A percentile compares a stretch with the other conserved stretches of the same genome.
Evolutionary conservation across 2,888 invertebrate genomes (phyloP).

Genomic region (Tethea ocularis): DNA sequence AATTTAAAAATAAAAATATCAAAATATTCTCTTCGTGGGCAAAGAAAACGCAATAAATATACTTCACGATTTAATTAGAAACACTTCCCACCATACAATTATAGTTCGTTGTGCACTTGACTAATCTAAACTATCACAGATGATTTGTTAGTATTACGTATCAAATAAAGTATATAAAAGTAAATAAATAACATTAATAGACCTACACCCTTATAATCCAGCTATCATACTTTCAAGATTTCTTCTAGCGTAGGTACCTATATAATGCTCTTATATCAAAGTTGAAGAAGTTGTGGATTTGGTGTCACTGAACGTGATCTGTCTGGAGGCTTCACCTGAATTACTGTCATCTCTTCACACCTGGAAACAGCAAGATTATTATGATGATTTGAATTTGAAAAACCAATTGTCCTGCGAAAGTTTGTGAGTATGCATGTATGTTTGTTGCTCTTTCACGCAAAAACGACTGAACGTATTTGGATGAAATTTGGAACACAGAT

Average conservation of each 20-base stretch:
- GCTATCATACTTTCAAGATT: slow-evolving; percentile 18
- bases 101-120: slow-evolving; percentile 42
- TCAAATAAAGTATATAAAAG: slow-evolving; percentile 55
- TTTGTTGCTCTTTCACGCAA: too few species aligned
- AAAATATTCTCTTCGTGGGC: not conserved
- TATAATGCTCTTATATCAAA: slow-evolving; percentile 43
- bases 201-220: slow-evolving; percentile 13
- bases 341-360: slow-evolving; percentile 76
- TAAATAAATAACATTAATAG: slow-evolving; percentile 46
- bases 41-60: slow-evolving; percentile 3
- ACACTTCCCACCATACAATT: slow-evolving; percentile 23
- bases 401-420: too few species aligned
- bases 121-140: slow-evolving; percentile 78
- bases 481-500: too few species aligned
- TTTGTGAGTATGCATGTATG: too few species aligned
- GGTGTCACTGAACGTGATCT: slow-evolving; percentile 68
- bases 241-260: not conserved
- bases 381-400: not conserved
- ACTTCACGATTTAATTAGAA: slow-evolving; percentile 35
- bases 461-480: too few species aligned
- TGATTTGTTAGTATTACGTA: slow-evolving; percentile 44
- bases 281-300: slow-evolving; percentile 68
- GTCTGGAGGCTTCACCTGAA: slow-evolving; percentile 62
- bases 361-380: slow-evolving; percentile 47
- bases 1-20: slow-evolving; percentile 23